Evolutionary conservation across 1,140 invertebrate genomes (phyloP).

Genomic region (Calephelis nemesis): DNA sequence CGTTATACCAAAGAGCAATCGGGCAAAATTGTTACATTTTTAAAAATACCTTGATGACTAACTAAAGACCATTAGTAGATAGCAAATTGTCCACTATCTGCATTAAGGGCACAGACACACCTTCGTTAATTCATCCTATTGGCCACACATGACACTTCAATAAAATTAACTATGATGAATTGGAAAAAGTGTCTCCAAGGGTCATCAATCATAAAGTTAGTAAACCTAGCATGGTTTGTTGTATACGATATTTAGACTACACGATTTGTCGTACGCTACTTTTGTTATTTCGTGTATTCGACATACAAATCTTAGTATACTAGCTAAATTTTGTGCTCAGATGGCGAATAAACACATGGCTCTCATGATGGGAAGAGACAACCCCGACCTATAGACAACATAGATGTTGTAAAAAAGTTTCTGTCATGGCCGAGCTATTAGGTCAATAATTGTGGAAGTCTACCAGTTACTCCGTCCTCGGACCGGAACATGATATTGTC

Average conservation of each 20-base stretch:
- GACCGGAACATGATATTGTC: too few species aligned
- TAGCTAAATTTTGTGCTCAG: too few species aligned
- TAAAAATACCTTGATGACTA: conserved; percentile 20
- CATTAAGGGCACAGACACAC: conserved; percentile 47
- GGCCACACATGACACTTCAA: conserved; percentile 63
- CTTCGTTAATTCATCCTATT: conserved; percentile 53
- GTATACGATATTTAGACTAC: conserved; percentile 36
- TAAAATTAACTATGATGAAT: conserved; percentile 74
- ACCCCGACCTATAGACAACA: too few species aligned
- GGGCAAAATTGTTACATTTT: neutral
- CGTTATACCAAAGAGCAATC: neutral
- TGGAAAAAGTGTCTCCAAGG: conserved; percentile 62
- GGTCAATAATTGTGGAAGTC: too few species aligned
- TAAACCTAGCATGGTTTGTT: conserved; percentile 39
- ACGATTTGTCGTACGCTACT: conserved; percentile 30
- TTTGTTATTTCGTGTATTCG: neutral
- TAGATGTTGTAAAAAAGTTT: too few species aligned
- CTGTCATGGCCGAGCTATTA: too few species aligned
- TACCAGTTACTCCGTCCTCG: too few species aligned
- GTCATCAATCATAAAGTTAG: conserved; percentile 66
- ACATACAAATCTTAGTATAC: too few species aligned
- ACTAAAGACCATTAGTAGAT: conserved; percentile 42
- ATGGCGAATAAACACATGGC: too few species aligned
- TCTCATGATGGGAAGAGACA: too few species aligned
- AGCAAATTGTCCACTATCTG: conserved; percentile 46